Conservation (phyloP, 2,797 vertebrate species). For the Pitangus sulphuratus region DNA sequence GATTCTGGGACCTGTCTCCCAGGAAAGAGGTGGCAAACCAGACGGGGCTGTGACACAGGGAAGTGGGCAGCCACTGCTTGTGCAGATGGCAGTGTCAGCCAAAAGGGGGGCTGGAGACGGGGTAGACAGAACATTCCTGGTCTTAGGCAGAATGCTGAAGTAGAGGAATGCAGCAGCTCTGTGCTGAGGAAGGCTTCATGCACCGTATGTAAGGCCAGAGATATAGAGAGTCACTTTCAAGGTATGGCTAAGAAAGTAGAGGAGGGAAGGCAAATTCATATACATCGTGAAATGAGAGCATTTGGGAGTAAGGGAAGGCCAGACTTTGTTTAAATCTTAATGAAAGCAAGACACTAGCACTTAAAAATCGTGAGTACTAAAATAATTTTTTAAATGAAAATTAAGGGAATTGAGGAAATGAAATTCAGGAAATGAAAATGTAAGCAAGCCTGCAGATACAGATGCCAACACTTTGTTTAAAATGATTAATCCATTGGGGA, state of each 20-base stretch:
- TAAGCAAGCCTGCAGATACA: slow-evolving; percentile 1
- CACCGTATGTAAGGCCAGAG: not conserved
- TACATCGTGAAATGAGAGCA: not conserved
- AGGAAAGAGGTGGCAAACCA: not conserved
- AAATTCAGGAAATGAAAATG: slow-evolving; percentile 8
- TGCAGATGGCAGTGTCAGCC: not conserved
- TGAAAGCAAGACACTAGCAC: not conserved
- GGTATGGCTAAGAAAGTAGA: not conserved
- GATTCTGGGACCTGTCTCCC: not conserved
- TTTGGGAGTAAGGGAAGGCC: not conserved
- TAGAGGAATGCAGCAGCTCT: not conserved
- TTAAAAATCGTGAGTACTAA: not conserved
- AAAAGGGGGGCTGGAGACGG: not conserved
- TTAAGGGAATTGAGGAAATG: slow-evolving; percentile 1
- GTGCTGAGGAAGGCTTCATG: not conserved
- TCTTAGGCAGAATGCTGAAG: not conserved
- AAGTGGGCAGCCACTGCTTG: not conserved
- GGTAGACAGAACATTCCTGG: not conserved
- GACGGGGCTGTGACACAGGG: not conserved
- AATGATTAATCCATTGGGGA: not conserved
- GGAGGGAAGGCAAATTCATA: not conserved
- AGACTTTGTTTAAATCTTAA: not conserved
- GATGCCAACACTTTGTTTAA: not conserved
- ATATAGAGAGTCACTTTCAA: not conserved
- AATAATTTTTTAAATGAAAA: not conserved